Conservation (phyloP, 2,113 vertebrate species). For the Brienomyrus longianalis region DNA sequence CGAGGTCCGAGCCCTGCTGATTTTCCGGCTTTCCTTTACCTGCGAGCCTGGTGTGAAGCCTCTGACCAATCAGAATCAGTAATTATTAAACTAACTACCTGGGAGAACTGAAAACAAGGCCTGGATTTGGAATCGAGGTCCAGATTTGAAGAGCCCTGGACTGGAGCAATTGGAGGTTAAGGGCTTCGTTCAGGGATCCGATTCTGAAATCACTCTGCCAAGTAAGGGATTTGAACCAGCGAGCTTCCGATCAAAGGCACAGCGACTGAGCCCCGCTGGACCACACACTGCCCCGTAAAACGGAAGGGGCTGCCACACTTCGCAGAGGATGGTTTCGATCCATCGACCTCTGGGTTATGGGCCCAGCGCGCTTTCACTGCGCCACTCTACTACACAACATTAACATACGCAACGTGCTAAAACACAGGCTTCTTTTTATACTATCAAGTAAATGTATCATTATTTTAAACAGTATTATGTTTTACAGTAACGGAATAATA, state of each 20-base stretch:
- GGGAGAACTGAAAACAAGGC: too few relatives aligned
- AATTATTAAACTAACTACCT: too few relatives aligned
- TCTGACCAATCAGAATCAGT: too few relatives aligned
- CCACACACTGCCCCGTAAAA: background rate
- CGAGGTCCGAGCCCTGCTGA: too few relatives aligned
- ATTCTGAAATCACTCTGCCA: background rate
- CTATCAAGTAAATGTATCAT: background rate
- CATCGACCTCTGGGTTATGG: background rate
- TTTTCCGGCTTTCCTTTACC: too few relatives aligned
- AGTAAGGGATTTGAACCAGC: background rate
- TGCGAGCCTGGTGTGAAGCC: too few relatives aligned
- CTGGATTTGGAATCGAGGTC: too few relatives aligned
- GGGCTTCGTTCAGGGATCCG: background rate
- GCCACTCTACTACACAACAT: background rate
- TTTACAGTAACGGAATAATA: slow-evolving; percentile 24
- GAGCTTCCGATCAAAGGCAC: background rate
- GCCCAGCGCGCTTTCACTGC: background rate
- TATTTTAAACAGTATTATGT: background rate
- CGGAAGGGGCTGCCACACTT: background rate
- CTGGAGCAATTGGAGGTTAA: background rate
- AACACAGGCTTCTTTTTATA: background rate
- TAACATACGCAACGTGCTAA: background rate
- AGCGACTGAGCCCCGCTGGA: background rate
- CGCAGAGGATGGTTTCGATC: background rate
- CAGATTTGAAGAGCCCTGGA: too few relatives aligned